These are phyloP conservation scores for Anoplius nigerrimus DNA, from an alignment of 2,888 invertebrate genomes.

Conservation along the genomic window DNA sequence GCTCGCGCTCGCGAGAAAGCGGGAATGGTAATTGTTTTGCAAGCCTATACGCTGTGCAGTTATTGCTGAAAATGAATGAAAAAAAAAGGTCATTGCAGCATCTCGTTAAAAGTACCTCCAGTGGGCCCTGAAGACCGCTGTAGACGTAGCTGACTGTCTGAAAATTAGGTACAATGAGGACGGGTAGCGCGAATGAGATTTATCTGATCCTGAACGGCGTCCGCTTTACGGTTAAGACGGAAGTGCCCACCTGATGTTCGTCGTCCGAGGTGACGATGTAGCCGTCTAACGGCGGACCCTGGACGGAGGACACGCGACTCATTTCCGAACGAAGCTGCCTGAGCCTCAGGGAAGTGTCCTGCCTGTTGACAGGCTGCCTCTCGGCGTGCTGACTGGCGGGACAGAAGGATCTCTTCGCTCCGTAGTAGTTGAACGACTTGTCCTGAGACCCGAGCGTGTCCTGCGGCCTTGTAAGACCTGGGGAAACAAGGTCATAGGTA, in stretches of 20 bases:
- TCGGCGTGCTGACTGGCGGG: constrained; percentile 45
- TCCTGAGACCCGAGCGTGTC: constrained; percentile 35
- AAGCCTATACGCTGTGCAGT: not conserved
- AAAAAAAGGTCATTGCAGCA: constrained; percentile 13
- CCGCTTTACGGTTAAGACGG: too few relatives aligned
- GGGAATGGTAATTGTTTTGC: not conserved
- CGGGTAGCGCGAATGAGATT: too few relatives aligned
- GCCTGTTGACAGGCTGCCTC: constrained; percentile 73
- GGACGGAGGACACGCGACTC: constrained; percentile 74
- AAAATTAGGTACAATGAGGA: constrained; percentile 42
- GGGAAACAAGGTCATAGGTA: constrained; percentile 33
- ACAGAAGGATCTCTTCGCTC: constrained; percentile 61
- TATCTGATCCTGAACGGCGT: too few relatives aligned
- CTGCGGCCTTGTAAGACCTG: constrained; percentile 17
- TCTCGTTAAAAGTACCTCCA: constrained; percentile 53
- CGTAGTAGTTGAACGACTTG: constrained; percentile 56
- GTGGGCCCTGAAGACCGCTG: constrained; percentile 53
- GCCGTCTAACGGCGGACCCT: constrained; percentile 79
- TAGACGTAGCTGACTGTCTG: constrained; percentile 59
- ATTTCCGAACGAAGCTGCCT: constrained; percentile 75
- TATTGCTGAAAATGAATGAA: constrained; percentile 8
- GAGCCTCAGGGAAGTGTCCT: constrained; percentile 73
- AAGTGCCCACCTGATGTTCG: constrained; percentile 82
- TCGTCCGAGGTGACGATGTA: constrained; percentile 87
- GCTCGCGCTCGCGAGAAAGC: too few relatives aligned